These are phyloP conservation scores for Nothobranchius kuhntae DNA, from an alignment of 2,113 vertebrate species.

Conservation along the genomic window DNA sequence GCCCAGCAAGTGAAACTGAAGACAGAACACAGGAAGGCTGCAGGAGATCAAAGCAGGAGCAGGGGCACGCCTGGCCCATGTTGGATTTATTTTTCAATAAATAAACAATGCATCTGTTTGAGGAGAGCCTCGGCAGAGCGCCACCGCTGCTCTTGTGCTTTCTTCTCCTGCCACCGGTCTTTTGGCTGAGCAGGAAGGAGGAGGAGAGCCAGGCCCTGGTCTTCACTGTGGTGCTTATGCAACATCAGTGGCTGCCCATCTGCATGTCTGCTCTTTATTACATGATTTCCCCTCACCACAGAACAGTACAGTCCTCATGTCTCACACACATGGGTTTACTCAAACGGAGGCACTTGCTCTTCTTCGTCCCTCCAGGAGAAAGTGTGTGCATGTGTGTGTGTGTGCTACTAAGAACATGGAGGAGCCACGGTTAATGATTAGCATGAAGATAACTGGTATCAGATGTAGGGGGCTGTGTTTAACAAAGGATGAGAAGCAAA, in stretches of 20 bases:
- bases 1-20: constrained; percentile 48
- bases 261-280: constrained; percentile 63
- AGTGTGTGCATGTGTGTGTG: not conserved
- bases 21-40: constrained; percentile 21
- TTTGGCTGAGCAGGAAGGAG: constrained; percentile 35
- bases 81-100: constrained; percentile 63
- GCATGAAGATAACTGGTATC: too few species aligned
- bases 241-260: constrained; percentile 43
- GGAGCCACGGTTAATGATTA: too few species aligned
- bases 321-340: constrained; percentile 48
- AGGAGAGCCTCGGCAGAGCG: constrained; percentile 3
- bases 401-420: too few species aligned
- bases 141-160: constrained; percentile 29
- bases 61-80: constrained; percentile 19
- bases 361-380: constrained; percentile 33
- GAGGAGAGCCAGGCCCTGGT: constrained; percentile 34
- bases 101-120: constrained; percentile 57
- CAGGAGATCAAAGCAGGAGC: constrained; percentile 51
- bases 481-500: too few species aligned
- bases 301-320: constrained; percentile 22
- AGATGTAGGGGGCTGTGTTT: too few species aligned
- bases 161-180: constrained; percentile 65
- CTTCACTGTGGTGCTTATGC: constrained; percentile 50
- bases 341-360: constrained; percentile 68
- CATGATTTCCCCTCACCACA: constrained; percentile 14